These are phyloP conservation scores for Dryobotodes eremita DNA, from an alignment of 2,888 invertebrate species.

Conservation along the genomic window DNA sequence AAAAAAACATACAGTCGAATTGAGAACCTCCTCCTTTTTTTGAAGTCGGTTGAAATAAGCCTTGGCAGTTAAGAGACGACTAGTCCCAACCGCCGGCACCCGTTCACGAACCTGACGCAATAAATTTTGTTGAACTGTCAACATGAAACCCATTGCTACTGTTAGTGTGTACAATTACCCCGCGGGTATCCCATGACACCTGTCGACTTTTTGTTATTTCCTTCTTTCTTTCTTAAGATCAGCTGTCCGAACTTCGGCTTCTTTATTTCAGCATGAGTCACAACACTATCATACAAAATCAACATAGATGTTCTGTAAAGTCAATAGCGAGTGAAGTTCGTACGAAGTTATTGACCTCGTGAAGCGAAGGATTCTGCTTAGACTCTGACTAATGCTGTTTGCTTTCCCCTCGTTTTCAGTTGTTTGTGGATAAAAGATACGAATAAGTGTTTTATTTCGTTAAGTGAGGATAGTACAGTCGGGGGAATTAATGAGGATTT, in stretches of 20 bases:
- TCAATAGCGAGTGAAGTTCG: constrained; percentile 32
- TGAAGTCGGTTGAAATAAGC: too few relatives aligned
- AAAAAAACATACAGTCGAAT: too few relatives aligned
- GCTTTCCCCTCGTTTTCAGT: constrained; percentile 23
- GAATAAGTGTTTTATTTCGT: constrained; percentile 33
- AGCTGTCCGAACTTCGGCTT: neutral
- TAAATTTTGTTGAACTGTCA: too few relatives aligned
- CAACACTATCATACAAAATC: constrained; percentile 18
- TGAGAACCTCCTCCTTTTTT: too few relatives aligned
- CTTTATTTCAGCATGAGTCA: neutral
- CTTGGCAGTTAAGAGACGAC: too few relatives aligned
- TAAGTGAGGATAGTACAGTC: neutral
- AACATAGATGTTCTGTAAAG: constrained; percentile 25
- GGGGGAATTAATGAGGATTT: neutral
- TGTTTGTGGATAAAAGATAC: constrained; percentile 15
- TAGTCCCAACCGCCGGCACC: too few relatives aligned
- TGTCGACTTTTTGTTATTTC: too few relatives aligned
- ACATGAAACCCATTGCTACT: too few relatives aligned
- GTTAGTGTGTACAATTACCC: too few relatives aligned
- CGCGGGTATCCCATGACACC: too few relatives aligned
- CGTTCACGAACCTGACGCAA: too few relatives aligned
- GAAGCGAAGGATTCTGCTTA: constrained; percentile 11
- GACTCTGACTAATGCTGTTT: constrained; percentile 41
- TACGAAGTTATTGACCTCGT: constrained; percentile 30
- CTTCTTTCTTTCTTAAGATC: too few relatives aligned